Evolutionary conservation across 2,113 vertebrate genomes (phyloP).

Genomic region (Phasianus colchicus): DNA sequence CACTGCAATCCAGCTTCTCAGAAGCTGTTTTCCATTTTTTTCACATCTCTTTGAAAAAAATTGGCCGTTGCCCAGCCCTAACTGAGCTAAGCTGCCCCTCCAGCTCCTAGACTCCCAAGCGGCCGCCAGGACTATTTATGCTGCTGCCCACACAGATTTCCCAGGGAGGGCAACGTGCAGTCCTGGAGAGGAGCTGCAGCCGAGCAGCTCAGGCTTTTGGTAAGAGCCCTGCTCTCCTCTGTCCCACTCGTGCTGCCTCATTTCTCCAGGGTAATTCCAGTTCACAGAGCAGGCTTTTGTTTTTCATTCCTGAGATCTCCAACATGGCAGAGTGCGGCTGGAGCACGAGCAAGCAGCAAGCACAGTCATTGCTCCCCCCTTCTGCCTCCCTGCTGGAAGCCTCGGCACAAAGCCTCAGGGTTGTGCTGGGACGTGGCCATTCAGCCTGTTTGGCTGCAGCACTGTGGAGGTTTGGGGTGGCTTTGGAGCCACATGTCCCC

Average conservation of each 20-base stretch:
- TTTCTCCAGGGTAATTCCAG: background rate
- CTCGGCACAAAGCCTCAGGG: background rate
- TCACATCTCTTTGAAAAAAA: background rate
- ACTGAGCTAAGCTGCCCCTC: background rate
- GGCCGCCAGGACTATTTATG: slow-evolving; percentile 8
- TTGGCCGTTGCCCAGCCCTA: background rate
- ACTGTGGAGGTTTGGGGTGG: background rate
- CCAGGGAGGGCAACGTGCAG: background rate
- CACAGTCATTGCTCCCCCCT: background rate
- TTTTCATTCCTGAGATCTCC: background rate
- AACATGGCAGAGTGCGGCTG: fast-evolving
- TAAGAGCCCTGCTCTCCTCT: background rate
- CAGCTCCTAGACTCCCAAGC: slow-evolving; percentile 20
- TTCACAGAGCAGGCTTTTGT: background rate
- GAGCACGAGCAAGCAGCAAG: background rate
- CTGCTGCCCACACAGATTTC: slow-evolving; percentile 28
- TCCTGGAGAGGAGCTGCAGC: background rate
- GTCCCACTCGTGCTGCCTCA: background rate
- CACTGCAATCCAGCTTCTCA: background rate
- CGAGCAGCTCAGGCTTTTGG: background rate
- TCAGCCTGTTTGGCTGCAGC: background rate
- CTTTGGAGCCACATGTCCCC: background rate
- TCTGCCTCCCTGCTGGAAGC: background rate
- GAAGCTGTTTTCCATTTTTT: background rate
- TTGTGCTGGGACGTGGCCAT: background rate